Conservation (phyloP, 2,797 vertebrate species). For the Gouania willdenowi region DNA sequence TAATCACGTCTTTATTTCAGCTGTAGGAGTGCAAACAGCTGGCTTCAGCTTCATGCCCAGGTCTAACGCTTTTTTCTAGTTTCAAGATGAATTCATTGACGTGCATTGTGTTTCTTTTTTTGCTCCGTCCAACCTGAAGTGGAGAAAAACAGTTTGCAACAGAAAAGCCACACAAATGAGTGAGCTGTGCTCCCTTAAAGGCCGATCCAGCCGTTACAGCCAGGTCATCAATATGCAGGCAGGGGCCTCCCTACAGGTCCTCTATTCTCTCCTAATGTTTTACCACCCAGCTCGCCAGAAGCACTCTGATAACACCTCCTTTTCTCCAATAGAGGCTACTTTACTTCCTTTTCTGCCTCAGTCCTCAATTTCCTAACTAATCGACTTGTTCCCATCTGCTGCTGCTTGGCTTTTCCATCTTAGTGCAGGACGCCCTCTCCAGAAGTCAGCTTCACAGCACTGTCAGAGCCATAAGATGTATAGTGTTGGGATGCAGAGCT, state of each 20-base stretch:
- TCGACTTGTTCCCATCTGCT: slow-evolving; percentile 52
- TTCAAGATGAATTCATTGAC: slow-evolving; percentile 52
- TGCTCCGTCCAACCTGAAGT: slow-evolving; percentile 17
- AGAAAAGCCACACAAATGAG: slow-evolving; percentile 57
- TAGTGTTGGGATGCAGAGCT: slow-evolving; percentile 22
- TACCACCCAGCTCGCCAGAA: slow-evolving; percentile 37
- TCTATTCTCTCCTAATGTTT: slow-evolving; percentile 26
- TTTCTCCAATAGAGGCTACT: too few species aligned
- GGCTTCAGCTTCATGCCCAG: slow-evolving; percentile 38
- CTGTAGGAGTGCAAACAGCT: slow-evolving; percentile 55
- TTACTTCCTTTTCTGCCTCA: too few species aligned
- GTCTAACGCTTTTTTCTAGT: slow-evolving; percentile 39
- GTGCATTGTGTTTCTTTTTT: slow-evolving; percentile 43
- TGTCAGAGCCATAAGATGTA: slow-evolving; percentile 38
- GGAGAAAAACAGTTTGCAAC: slow-evolving; percentile 54
- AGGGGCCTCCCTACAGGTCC: slow-evolving; percentile 6
- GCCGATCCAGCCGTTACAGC: slow-evolving; percentile 45
- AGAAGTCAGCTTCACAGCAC: slow-evolving; percentile 19
- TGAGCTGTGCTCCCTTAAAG: slow-evolving; percentile 58
- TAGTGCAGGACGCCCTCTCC: slow-evolving; percentile 1
- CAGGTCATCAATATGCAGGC: slow-evolving; percentile 67
- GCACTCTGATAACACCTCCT: slow-evolving; percentile 22
- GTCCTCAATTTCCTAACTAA: slow-evolving; percentile 56
- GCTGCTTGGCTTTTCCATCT: slow-evolving; percentile 31
- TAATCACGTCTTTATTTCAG: slow-evolving; percentile 54